Evolutionary conservation across 30 jellyfish, hydroid and myxozoan genomes (phyloP), one percentile per base, ranked within the genome.

Genomic region (Cassiopea andromeda): DNA sequence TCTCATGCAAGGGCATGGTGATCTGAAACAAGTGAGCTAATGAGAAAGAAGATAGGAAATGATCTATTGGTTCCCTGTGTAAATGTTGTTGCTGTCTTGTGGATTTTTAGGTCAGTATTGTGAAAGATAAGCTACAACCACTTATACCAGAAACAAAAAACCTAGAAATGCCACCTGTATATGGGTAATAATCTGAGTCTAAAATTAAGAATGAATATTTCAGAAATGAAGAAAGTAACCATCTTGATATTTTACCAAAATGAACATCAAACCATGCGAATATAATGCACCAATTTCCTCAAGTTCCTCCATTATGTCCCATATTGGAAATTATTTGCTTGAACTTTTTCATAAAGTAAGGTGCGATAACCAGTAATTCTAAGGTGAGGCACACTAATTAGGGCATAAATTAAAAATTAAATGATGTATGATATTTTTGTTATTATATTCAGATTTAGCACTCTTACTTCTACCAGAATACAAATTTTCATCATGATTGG

Each of bases 331-430:
- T 54, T 54, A 54, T 54, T 54, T 3, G 12, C 10, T 54, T 54
- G 64, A 54, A 54, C 64, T 54, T 54, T 3, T 10, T 54, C 64
- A 54, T 54, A 54, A 3, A 54, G 64, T 54, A 54, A 54, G 67
- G 84, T 75, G 12, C 17, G 47, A 68, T 68, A 18, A 68, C 77
- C 15, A 68, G 15, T 17, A 17, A 68, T 7, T 17, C 47, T 68
- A 18, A 68, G 77, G 77, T 68, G 77, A 4, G 77, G 77, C 77
- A 68, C 77, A 68, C 77, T 14, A 68, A 14, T 68, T 68, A n/a
- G 46, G 15, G 77, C 9, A 68, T 68, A 68, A 68, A 68, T 68
- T 68, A 4, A 4, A 68, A 68, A 7, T 4, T 68, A 7, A 4
- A 68, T 5, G 47, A 60, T 27, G 38, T 54, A 10, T 68, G 77